phyloP scores from a whole-genome alignment of 2,888 invertebrate genomes.

The Nomada ferruginata region DNA sequence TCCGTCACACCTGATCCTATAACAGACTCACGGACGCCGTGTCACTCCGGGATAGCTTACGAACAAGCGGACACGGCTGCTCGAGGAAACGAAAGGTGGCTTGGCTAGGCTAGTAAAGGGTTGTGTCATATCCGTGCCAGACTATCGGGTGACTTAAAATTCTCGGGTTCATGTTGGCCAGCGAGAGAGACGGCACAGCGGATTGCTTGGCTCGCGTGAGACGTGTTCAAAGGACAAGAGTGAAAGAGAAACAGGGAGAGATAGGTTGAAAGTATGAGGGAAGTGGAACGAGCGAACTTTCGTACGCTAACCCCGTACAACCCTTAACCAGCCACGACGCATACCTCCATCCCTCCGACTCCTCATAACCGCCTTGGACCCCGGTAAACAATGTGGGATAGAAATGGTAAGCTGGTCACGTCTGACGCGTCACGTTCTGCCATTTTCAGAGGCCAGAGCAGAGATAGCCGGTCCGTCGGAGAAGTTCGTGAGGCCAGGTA shows the following conservation, averaged over 20 bases:
- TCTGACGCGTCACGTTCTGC: conserved; percentile 69
- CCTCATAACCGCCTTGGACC: conserved; percentile 55
- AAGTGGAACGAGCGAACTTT: conserved; percentile 10
- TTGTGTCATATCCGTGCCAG: not conserved
- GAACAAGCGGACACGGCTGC: conserved; percentile 25
- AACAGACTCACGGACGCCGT: conserved; percentile 43
- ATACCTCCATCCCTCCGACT: conserved; percentile 28
- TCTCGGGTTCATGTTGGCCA: conserved; percentile 25
- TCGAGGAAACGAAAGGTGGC: conserved; percentile 42
- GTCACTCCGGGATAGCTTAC: conserved; percentile 45
- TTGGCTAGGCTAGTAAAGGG: not conserved
- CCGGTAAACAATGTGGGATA: conserved; percentile 63
- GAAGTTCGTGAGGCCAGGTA: conserved; percentile 94
- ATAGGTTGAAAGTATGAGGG: not conserved
- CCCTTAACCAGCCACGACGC: conserved; percentile 50
- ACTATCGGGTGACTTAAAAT: conserved; percentile 42
- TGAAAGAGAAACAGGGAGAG: not conserved
- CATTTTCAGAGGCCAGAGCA: conserved; percentile 86
- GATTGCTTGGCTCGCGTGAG: not conserved
- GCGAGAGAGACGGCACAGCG: conserved; percentile 25
- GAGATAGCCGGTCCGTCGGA: conserved; percentile 94
- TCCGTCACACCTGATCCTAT: conserved; percentile 67
- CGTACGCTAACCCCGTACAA: conserved; percentile 43
- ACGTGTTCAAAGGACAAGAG: not conserved
- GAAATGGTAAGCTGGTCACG: conserved; percentile 65